Percentiles rank a stretch among this genome's conserved stretches.
Evolutionary conservation across 2,797 vertebrate genomes (phyloP).

Genomic region (Anniella stebbinsi): DNA sequence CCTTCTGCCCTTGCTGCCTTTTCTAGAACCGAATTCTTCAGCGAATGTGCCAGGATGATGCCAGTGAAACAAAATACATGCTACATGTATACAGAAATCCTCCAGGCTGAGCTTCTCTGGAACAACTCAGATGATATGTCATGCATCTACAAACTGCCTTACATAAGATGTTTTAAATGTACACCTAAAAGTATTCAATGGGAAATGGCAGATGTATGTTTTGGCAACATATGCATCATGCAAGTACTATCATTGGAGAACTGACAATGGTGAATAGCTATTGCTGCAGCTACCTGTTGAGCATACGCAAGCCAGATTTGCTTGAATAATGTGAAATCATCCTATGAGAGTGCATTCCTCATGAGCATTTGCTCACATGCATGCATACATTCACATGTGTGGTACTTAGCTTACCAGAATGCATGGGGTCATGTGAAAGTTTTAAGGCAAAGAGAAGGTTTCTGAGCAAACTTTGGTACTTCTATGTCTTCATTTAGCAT

Average conservation of each 20-base stretch:
- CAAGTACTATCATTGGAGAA: neutral
- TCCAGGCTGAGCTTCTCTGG: neutral
- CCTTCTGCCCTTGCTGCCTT: neutral
- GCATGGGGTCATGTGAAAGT: neutral
- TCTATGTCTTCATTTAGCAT: neutral
- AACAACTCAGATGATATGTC: neutral
- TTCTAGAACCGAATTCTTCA: neutral
- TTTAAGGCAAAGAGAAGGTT: neutral
- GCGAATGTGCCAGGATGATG: neutral
- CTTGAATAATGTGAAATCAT: neutral
- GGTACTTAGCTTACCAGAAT: neutral
- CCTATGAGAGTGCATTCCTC: neutral
- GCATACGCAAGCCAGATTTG: neutral
- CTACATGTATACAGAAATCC: neutral
- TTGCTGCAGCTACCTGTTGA: neutral
- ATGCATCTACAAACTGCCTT: neutral
- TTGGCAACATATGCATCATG: neutral
- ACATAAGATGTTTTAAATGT: neutral
- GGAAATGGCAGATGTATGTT: neutral
- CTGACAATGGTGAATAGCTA: neutral
- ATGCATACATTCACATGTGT: neutral
- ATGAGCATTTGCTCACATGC: too few species aligned
- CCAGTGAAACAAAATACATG: neutral
- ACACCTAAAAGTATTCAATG: neutral
- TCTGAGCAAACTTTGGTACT: neutral